These are phyloP conservation scores for Diabrotica virgifera DNA, from an alignment of 1,140 invertebrate genomes.

Conservation along the genomic window DNA sequence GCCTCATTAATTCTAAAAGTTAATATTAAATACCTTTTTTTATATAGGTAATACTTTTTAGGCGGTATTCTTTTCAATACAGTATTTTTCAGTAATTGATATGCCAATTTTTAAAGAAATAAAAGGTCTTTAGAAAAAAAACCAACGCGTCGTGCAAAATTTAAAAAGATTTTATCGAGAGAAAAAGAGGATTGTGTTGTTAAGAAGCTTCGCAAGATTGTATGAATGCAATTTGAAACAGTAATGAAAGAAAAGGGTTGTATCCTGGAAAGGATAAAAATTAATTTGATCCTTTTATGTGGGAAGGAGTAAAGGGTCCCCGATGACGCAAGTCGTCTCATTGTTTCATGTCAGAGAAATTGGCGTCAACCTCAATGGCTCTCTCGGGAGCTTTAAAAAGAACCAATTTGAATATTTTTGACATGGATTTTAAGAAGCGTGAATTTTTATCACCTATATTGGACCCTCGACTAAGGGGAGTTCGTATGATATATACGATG, in stretches of 20 bases:
- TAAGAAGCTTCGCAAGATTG: conserved; percentile 8
- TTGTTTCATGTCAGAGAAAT: conserved; percentile 51
- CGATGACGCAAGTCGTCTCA: conserved; percentile 35
- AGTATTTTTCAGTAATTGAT: no score
- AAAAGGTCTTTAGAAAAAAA: no score
- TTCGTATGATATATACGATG: conserved; percentile 30
- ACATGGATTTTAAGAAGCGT: conserved; percentile 53
- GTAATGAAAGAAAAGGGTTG: conserved; percentile 9
- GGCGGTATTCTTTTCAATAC: no score
- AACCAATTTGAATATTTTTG: conserved; percentile 53
- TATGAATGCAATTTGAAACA: conserved; percentile 1
- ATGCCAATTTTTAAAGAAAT: no score
- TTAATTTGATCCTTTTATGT: conserved; percentile 41
- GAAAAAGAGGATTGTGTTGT: background rate
- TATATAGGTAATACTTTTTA: no score
- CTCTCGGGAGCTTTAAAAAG: conserved; percentile 48
- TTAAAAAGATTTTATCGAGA: no score
- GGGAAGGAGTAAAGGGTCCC: conserved; percentile 42
- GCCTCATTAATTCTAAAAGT: no score
- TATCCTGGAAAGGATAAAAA: conserved; percentile 28
- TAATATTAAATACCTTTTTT: no score
- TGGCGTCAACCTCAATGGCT: conserved; percentile 52
- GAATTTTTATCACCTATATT: conserved; percentile 47
- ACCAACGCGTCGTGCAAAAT: no score
- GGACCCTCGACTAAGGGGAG: conserved; percentile 27